Percentiles rank a stretch among this genome's conserved stretches.
Evolutionary conservation across 2,113 vertebrate species (phyloP).

Genomic region (Sinocyclocheilus anophthalmus): DNA sequence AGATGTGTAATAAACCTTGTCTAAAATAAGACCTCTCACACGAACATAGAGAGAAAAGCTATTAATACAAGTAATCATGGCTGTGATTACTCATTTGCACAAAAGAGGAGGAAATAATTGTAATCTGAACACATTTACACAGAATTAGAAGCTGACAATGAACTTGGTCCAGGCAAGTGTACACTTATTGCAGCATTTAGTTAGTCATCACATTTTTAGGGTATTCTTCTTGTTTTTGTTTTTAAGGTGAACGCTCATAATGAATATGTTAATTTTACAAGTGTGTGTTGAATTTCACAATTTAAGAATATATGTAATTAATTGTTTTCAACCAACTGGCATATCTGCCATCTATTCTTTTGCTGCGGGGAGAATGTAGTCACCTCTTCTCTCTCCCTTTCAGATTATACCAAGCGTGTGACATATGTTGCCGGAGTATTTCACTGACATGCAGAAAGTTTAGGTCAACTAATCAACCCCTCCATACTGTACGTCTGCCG

Average conservation of each 20-base stretch:
- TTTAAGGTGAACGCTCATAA: not conserved
- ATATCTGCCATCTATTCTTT: slow-evolving; percentile 32
- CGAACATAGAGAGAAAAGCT: slow-evolving; percentile 11
- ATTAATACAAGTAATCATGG: slow-evolving; percentile 33
- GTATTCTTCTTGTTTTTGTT: not conserved
- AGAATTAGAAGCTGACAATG: not conserved
- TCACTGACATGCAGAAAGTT: slow-evolving; percentile 65
- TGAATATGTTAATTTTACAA: not conserved
- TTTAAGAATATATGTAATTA: too few relatives aligned
- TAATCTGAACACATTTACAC: slow-evolving; percentile 6
- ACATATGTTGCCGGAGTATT: slow-evolving; percentile 64
- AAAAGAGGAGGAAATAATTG: not conserved
- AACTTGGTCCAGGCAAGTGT: not conserved
- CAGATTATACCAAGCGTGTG: slow-evolving; percentile 11
- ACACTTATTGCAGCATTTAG: not conserved
- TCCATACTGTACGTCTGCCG: slow-evolving; percentile 65
- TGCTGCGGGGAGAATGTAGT: slow-evolving; percentile 16
- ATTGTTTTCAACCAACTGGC: not conserved
- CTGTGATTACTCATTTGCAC: slow-evolving; percentile 36
- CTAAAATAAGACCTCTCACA: slow-evolving; percentile 57
- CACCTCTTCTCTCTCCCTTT: slow-evolving; percentile 31
- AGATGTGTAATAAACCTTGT: slow-evolving; percentile 41
- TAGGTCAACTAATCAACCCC: slow-evolving; percentile 75
- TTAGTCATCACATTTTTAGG: too few relatives aligned
- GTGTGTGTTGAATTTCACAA: too few relatives aligned